Evolutionary conservation across 2,113 vertebrate genomes (phyloP), one percentile per base, ranked within the genome.

Genomic region (Monopterus albus): DNA sequence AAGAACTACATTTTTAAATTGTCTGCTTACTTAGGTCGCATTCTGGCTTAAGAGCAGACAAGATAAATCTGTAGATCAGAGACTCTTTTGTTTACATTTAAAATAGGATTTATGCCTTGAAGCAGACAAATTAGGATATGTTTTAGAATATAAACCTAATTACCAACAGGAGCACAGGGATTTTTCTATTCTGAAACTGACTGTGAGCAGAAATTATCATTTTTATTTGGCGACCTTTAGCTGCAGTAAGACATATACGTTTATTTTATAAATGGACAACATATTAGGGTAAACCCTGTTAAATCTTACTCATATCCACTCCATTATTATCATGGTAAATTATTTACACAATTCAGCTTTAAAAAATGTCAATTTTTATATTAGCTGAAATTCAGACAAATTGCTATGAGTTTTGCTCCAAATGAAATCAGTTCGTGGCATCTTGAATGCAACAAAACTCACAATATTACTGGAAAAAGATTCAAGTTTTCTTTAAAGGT

Each of bases 341-440:
- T 88, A 89, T 88, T 82, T 87, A 89, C 86, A 91, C 47, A 20
- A 61, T 42, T 1, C 75, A 50, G n/a, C n/a, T 38, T 59, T 12
- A 64, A 40, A 38, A 21, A 59, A 28, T 15, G 8, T 4, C 4
- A 7, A 56, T 23, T 69, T 68, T 69, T 8, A 39, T 10, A 56
- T 59, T 7, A 23, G 63, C 25, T 64, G 3, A 61, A 68, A 65
- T 76, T 77, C 26, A 35, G 68, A 85, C 51, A 38, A 38, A 68
- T 67, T 26, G 1, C 58, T 35, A 38, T 59, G 14, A n/a, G 13
- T 63, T 59, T 75, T 38, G 26, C 39, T 67, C 50, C 8, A 29
- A 28, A 23, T 23, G 36, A 75, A 67, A 70, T 66, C 23, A 20
- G 28, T 69, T 61, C 18, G 57, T 49, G 42, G 55, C 25, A 40